A percentile compares a stretch with the other conserved stretches of the same genome.
Conservation (phyloP, 2,797 vertebrate genomes). For the Gymnoscopelus microlampas region DNA sequence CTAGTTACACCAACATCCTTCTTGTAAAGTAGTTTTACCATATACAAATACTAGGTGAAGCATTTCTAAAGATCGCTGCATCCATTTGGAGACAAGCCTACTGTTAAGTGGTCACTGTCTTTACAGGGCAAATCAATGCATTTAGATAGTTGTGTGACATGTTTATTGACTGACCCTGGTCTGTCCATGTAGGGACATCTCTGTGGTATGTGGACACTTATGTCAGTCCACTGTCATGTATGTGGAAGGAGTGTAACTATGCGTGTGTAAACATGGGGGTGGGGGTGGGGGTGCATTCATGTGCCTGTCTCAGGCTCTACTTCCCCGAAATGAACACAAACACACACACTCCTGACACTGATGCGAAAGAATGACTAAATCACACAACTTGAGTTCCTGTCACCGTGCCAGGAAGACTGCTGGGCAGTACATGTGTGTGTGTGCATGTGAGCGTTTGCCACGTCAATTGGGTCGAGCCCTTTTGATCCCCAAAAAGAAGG, state of each 20-base stretch:
- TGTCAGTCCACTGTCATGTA: constrained; percentile 25
- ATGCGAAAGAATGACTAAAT: constrained; percentile 29
- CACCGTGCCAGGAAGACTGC: background rate
- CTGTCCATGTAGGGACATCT: background rate
- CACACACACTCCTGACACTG: constrained; percentile 20
- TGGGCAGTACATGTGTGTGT: background rate
- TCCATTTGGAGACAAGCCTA: too few relatives aligned
- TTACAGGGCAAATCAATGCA: too few relatives aligned
- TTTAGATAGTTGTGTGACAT: background rate
- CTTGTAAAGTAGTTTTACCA: too few relatives aligned
- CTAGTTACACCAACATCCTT: too few relatives aligned
- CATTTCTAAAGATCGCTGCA: too few relatives aligned
- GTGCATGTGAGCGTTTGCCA: background rate
- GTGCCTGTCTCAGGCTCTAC: too few relatives aligned
- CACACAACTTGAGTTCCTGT: constrained; percentile 10
- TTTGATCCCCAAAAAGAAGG: constrained; percentile 13
- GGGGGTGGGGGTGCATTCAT: background rate
- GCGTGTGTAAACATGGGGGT: constrained; percentile 2
- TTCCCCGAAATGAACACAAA: background rate
- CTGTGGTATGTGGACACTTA: constrained; percentile 9
- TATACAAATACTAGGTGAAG: background rate
- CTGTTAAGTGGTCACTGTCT: too few relatives aligned
- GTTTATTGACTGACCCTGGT: background rate
- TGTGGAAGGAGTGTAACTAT: constrained; percentile 1
- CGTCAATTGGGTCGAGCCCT: too few relatives aligned